Percentiles rank a stretch among this genome's conserved stretches.
Conservation (phyloP, 2,888 invertebrate genomes). For the Papilio protenor region DNA sequence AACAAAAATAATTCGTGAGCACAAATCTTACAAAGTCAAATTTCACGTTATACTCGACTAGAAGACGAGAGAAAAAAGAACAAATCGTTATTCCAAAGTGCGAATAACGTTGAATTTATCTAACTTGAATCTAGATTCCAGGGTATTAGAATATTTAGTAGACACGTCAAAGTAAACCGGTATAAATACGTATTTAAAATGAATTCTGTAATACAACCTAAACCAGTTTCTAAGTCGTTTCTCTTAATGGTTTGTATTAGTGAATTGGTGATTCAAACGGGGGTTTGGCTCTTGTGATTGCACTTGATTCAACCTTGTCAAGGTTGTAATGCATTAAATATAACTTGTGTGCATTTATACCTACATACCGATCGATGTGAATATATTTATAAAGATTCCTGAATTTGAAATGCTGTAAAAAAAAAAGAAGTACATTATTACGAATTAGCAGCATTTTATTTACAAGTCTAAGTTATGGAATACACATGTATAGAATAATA, state of each 20-base stretch:
- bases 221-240: conserved; percentile 59
- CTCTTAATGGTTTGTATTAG: conserved; percentile 55
- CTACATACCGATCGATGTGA: neutral
- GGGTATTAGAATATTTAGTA: neutral
- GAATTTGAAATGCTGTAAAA: neutral
- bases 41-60: neutral
- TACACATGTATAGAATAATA: too few species aligned
- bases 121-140: neutral
- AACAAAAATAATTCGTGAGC: neutral
- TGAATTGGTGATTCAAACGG: conserved; percentile 46
- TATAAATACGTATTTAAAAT: conserved; percentile 47
- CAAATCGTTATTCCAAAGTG: neutral
- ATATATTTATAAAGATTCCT: neutral
- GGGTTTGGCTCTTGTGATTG: conserved; percentile 66
- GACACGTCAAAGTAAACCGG: conserved; percentile 56
- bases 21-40: neutral
- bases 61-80: neutral
- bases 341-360: conserved; percentile 2
- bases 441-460: too few species aligned
- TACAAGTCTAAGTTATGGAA: too few species aligned
- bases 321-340: conserved; percentile 11
- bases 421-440: neutral
- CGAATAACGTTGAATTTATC: conserved; percentile 8
- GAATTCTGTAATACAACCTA: conserved; percentile 61
- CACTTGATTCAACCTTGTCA: conserved; percentile 43